phyloP scores from a whole-genome alignment of 1,140 invertebrate genomes.

The Scaptomyza hsui region DNA sequence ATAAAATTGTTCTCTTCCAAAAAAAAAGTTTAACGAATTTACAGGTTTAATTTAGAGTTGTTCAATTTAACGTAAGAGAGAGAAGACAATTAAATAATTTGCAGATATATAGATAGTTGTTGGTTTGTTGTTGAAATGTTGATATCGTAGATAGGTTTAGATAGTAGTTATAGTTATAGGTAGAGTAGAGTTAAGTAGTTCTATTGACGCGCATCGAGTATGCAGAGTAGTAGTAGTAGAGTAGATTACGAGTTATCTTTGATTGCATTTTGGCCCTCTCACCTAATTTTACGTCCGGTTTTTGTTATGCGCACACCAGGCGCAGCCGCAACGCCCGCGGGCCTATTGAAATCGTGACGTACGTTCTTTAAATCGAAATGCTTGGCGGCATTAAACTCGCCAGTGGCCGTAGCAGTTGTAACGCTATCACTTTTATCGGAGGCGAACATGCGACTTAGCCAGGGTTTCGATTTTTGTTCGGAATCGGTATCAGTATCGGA shows the following conservation, averaged over 20 bases:
- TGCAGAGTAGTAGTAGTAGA: conserved; percentile 23
- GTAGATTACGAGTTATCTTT: conserved; percentile 25
- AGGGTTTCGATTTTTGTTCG: conserved; percentile 76
- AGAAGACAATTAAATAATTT: conserved; percentile 25
- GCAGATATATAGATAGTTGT: conserved; percentile 51
- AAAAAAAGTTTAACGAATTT: conserved; percentile 18
- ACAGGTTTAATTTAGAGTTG: conserved; percentile 36
- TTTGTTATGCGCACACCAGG: conserved; percentile 70
- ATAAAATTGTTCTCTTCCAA: conserved; percentile 18
- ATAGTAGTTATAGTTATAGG: conserved; percentile 33
- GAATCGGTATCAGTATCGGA: conserved; percentile 62
- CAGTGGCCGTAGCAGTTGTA: conserved; percentile 31
- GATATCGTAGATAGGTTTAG: conserved; percentile 10
- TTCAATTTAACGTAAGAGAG: conserved; percentile 13
- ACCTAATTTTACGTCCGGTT: conserved; percentile 84
- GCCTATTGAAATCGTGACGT: conserved; percentile 83
- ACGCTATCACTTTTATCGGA: conserved; percentile 50
- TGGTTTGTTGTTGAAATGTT: conserved; percentile 39
- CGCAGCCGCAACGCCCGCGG: conserved; percentile 75
- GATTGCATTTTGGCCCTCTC: conserved; percentile 64
- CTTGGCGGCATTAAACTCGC: conserved; percentile 78
- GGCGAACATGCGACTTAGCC: conserved; percentile 82
- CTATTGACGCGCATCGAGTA: conserved; percentile 56
- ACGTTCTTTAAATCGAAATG: conserved; percentile 82
- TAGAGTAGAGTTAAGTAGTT: conserved; percentile 13